Percentiles rank a stretch among this genome's conserved stretches.
Evolutionary conservation across 2,797 vertebrate genomes (phyloP).

Genomic region (Sebastes iracundus): DNA sequence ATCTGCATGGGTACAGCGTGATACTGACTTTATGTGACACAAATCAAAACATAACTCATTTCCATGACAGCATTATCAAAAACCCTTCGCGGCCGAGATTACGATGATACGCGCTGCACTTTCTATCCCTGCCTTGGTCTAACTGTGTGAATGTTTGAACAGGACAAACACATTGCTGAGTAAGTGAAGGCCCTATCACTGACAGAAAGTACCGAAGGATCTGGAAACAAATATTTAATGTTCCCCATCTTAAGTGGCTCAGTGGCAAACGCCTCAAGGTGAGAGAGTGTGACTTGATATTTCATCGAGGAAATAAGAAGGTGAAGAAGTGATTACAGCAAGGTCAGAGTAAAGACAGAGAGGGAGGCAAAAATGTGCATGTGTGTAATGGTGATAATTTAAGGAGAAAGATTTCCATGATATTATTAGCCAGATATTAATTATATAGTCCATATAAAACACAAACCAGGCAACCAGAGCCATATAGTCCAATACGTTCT

Average conservation of each 20-base stretch:
- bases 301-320: conserved; percentile 37
- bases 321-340: conserved; percentile 22
- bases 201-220: conserved; percentile 76
- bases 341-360: conserved; percentile 31
- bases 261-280: conserved; percentile 39
- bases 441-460: background rate
- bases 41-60: conserved; percentile 34
- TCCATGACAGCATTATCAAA: conserved; percentile 42
- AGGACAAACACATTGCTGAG: conserved; percentile 80
- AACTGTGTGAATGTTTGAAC: conserved; percentile 77
- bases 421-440: conserved; percentile 3
- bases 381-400: conserved; percentile 7
- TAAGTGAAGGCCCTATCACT: conserved; percentile 79
- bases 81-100: conserved; percentile 30
- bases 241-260: conserved; percentile 57
- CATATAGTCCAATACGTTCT: background rate
- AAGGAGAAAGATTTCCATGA: conserved; percentile 8
- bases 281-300: conserved; percentile 33
- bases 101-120: conserved; percentile 3
- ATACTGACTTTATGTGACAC: background rate
- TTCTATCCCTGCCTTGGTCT: conserved; percentile 12
- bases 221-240: conserved; percentile 77
- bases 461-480: background rate
- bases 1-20: background rate
- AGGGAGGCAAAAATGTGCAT: conserved; percentile 4